Evolutionary conservation across 2,113 vertebrate species (phyloP).

Genomic region (Scortum barcoo): DNA sequence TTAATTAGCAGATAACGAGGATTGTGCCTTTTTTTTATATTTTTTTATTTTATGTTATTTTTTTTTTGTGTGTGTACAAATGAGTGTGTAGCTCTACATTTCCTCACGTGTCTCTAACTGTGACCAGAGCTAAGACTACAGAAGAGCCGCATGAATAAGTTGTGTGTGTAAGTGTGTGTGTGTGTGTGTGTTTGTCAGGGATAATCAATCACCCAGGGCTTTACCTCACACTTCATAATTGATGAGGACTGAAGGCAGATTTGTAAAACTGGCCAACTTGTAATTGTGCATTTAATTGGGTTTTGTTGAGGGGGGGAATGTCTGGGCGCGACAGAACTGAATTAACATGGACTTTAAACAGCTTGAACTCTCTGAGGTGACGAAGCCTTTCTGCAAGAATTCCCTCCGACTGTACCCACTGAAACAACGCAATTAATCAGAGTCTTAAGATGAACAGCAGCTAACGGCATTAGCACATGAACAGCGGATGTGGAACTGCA

Average conservation of each 20-base stretch:
- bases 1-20: constrained; percentile 51
- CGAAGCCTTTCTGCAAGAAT: background rate
- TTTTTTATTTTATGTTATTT: background rate
- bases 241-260: constrained; percentile 36
- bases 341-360: constrained; percentile 3
- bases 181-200: constrained; percentile 24
- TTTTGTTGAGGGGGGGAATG: constrained; percentile 17
- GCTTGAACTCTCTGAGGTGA: background rate
- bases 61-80: background rate
- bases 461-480: constrained; percentile 32
- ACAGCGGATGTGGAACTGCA: constrained; percentile 4
- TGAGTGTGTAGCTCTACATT: background rate
- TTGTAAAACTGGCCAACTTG: constrained; percentile 32
- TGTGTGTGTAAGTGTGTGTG: constrained; percentile 16
- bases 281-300: constrained; percentile 40
- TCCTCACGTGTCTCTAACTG: background rate
- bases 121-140: background rate
- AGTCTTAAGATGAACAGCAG: constrained; percentile 26
- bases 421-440: constrained; percentile 42
- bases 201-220: constrained; percentile 28
- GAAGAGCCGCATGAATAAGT: constrained; percentile 19
- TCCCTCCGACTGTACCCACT: background rate
- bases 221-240: constrained; percentile 38
- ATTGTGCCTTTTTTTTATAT: background rate
- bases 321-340: background rate